Evolutionary conservation across 2,888 invertebrate species (phyloP), one percentile per base, ranked within the genome.

Genomic region (Electrophaes corylata): DNA sequence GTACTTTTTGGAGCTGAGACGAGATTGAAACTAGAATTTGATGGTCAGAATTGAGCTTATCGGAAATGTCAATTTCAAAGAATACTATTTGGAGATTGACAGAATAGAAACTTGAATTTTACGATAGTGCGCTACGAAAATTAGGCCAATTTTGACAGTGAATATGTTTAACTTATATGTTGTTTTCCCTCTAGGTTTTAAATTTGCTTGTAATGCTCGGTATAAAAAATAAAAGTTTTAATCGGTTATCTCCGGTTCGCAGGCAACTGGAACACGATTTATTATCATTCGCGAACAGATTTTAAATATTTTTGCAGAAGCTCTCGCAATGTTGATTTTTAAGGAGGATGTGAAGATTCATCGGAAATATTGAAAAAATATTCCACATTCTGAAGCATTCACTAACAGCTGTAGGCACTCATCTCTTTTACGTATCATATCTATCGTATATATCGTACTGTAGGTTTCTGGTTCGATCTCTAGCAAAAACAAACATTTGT

Each of bases 151-250:
- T 29, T 29, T 10, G 26, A 29, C 26, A 10, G 10, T 10, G 10
- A 29, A 29, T 1, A 10, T 29, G 6, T 29, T 29, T 29, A 2
- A 29, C 10, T 10, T 10, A 29, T 10, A 20, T 35, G 14, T 23
- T 33, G 12, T 35, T 20, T 49, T 49, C n/a, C 14, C 26, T 33
- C 3, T 33, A 19, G 12, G 43, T 26, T 50, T 33, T 3, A 20
- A 50, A 33, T 0, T 23, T 41, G 26, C 44, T n/a, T 23, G 16
- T 45, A 29, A 35, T 52, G 39, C 16, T 46, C 14, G 47, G 37
- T 58, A 49, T 44, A 39, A 31, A 61, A 64, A 60, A 16, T 51
- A 54, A 58, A 59, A 26, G 51, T 54, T 54, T 56, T 31, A 47
- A 49, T 49, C 50, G 55, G 51, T 55, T 40, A 61, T 57, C 48